Evolutionary conservation across 1,140 invertebrate genomes (phyloP), one percentile per base, ranked within the genome.

Genomic region (Homarus americanus): DNA sequence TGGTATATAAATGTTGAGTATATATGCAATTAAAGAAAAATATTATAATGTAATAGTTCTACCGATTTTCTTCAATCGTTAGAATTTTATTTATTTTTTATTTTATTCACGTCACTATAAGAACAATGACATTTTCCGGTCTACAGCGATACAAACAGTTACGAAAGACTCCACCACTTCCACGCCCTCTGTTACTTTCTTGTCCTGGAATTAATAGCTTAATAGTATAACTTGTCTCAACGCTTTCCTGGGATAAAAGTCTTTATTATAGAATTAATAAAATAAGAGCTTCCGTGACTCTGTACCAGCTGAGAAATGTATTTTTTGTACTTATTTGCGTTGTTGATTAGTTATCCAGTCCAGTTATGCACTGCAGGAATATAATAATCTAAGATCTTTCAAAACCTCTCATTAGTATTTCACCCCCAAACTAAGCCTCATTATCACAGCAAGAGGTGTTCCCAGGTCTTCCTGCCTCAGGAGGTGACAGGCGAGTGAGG

Each of bases 261-360:
- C 28, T 20, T 5, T 20, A 28, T 17, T 12, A 20, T 17, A 20
- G 12, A 24, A 28, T 7, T 7, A 20, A n/a, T 7, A 24, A 66
- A 24, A 4, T 1, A 20, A 1, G 7, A 28, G 4, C 63, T 28
- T 12, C 4, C n/a, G 4, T 66, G 63, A 7, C 7, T 7, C 63
- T 66, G 4, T 66, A 7, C 28, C n/a, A 5, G 28, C 20, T 66
- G 2, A 5, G 2, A 28, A 66, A 32, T 10, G 20, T 2, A 63
- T 15, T 66, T 32, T 66, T 66, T 66, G 63, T 66, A 66, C 63
- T 66, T 66, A 66, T 28, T 20, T 66, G 63, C 63, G 63, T 66
- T 66, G 63, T 32, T 66, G 2, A 66, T 66, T n/a, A n/a, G n/a
- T n/a, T n/a, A n/a, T n/a, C n/a, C 44, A 7, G n/a, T 66, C 28